Conservation (phyloP, 2,113 vertebrate species). For the Sterrhoptilus dennistouni region DNA sequence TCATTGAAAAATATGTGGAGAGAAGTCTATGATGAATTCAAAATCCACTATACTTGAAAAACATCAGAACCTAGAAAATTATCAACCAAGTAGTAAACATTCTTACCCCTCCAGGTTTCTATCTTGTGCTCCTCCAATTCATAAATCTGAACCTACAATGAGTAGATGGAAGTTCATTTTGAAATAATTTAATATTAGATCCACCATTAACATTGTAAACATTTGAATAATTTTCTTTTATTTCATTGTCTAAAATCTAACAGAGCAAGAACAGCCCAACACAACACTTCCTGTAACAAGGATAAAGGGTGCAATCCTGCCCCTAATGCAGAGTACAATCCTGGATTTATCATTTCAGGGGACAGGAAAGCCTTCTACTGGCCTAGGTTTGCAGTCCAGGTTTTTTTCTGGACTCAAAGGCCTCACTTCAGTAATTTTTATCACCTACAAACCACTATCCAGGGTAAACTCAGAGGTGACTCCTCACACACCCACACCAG, state of each 20-base stretch:
- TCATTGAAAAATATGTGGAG: neutral
- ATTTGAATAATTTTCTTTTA: neutral
- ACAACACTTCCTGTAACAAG: neutral
- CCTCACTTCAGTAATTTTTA: neutral
- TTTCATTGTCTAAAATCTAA: neutral
- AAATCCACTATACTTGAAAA: neutral
- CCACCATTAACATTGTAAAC: neutral
- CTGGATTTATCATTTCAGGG: neutral
- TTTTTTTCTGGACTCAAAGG: neutral
- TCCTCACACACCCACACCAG: neutral
- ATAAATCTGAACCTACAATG: slow-evolving; percentile 94
- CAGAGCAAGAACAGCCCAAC: neutral
- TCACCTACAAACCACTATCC: neutral
- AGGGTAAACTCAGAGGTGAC: neutral
- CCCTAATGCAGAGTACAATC: neutral
- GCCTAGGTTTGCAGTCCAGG: neutral
- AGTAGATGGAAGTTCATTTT: neutral
- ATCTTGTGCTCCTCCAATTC: slow-evolving; percentile 98
- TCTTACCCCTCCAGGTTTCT: slow-evolving; percentile 94
- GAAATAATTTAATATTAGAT: neutral
- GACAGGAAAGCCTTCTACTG: neutral
- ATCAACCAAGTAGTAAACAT: neutral
- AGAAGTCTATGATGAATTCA: neutral
- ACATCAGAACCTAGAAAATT: neutral
- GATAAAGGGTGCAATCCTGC: neutral